Base-by-base conservation (phyloP, 2,113 vertebrate genomes). In the Zosterops lateralis region DNA sequence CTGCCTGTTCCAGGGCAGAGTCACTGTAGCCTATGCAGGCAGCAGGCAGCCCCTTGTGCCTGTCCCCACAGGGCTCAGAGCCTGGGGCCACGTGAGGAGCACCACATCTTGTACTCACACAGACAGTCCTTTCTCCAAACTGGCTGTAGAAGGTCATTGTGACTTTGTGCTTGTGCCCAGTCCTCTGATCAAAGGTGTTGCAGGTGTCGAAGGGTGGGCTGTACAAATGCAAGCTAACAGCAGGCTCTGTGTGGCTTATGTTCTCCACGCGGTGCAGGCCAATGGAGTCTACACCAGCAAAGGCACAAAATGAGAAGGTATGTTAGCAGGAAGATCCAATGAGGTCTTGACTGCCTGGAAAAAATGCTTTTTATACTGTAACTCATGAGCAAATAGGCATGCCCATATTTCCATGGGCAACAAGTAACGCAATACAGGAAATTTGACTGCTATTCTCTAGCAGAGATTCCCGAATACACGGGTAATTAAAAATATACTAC, bases 181-280 rank as follows among this genome's bases (percentile, higher is more conserved):
- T 99, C 90, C 99, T 97, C 98, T 99, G 98, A 96, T 99, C 99
- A 92, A 99, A 99, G 65, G 98, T 98, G 80, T 98, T 98, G 94
- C 99, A 99, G 4, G 91, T 81, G 84, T 99, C 87, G 48, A 99
- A 99, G 12, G 99, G 99, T 0, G 99, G 99, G 28, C 99, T 99
- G 97, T 99, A 99, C 93, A 99, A 97, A 95, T 99, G 99, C 92
- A 99, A 98, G 72, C 99, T 99, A 70, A 97, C 98, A 0, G 99
- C 99, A 17, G 98, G 45, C 91, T 99, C 99, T 8, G 99, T 99
- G 94, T 99, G 99, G 96, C 99, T 99, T 80, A 96, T 98, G 58
- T 99, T 99, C 94, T 99, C 99, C 87, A 99, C 99, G 75, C 99
- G 98, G 92, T 99, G 99, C 84, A 99, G 97, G 70, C 99, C 99